Evolutionary conservation across 2,113 vertebrate genomes (phyloP).

Genomic region (Synodontis membranacea): DNA sequence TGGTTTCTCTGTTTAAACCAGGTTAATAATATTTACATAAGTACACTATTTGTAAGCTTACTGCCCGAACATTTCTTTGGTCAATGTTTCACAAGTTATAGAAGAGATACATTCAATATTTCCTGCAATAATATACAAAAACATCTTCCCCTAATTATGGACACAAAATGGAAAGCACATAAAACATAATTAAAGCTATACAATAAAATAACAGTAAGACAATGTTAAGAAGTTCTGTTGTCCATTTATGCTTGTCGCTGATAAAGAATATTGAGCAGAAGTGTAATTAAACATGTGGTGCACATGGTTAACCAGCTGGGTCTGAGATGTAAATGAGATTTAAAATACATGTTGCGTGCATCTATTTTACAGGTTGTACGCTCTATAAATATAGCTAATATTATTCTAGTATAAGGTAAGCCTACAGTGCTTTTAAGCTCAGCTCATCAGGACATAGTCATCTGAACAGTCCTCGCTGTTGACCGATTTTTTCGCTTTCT

Average conservation of each 20-base stretch:
- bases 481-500: neutral
- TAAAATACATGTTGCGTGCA: neutral
- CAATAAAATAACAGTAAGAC: neutral
- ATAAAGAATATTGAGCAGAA: neutral
- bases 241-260: neutral
- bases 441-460: slow-evolving; percentile 72
- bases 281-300: neutral
- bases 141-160: neutral
- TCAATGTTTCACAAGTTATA: neutral
- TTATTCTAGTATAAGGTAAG: neutral
- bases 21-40: neutral
- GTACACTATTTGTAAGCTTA: neutral
- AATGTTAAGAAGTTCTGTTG: neutral
- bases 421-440: slow-evolving; percentile 21
- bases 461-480: slow-evolving; percentile 61
- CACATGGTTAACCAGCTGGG: neutral
- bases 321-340: neutral
- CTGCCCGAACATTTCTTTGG: neutral
- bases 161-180: neutral
- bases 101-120: neutral
- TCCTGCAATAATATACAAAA: neutral
- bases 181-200: neutral
- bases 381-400: neutral
- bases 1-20: neutral
- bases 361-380: neutral